phyloP scores from a whole-genome alignment of 2,888 invertebrate species.

The Herminia tarsipennalis region DNA sequence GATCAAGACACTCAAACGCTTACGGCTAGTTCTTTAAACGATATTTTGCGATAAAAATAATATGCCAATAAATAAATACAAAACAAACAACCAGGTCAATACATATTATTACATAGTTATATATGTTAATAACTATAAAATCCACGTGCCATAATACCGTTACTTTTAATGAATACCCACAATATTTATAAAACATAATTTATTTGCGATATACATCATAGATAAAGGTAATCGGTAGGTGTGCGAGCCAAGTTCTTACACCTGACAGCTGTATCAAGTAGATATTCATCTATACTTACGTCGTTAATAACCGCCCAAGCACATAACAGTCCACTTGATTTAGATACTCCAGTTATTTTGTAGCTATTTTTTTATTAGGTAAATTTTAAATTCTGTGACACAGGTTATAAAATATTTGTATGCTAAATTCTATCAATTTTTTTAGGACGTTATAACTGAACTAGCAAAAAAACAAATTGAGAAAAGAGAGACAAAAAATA shows the following conservation, averaged over 20 bases:
- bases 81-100: too few relatives aligned
- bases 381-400: too few relatives aligned
- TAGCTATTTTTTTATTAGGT: too few relatives aligned
- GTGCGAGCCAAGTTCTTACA: conserved; percentile 1
- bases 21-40: too few relatives aligned
- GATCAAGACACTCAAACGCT: too few relatives aligned
- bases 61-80: too few relatives aligned
- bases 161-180: not conserved
- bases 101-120: not conserved
- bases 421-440: too few relatives aligned
- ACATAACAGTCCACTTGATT: conserved; percentile 24
- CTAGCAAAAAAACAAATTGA: too few relatives aligned
- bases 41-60: too few relatives aligned
- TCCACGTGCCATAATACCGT: conserved; percentile 1
- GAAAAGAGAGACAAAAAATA: too few relatives aligned
- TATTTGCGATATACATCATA: not conserved
- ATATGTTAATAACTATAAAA: not conserved
- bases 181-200: conserved; percentile 1
- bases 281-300: conserved; percentile 4
- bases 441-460: too few relatives aligned
- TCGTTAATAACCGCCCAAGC: conserved; percentile 19
- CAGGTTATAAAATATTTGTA: too few relatives aligned
- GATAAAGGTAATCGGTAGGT: conserved; percentile 6
- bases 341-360: conserved; percentile 21
- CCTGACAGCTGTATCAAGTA: conserved; percentile 9